Evolutionary conservation across 2,888 invertebrate genomes (phyloP).

Genomic region (Tricholauxania praeusta): DNA sequence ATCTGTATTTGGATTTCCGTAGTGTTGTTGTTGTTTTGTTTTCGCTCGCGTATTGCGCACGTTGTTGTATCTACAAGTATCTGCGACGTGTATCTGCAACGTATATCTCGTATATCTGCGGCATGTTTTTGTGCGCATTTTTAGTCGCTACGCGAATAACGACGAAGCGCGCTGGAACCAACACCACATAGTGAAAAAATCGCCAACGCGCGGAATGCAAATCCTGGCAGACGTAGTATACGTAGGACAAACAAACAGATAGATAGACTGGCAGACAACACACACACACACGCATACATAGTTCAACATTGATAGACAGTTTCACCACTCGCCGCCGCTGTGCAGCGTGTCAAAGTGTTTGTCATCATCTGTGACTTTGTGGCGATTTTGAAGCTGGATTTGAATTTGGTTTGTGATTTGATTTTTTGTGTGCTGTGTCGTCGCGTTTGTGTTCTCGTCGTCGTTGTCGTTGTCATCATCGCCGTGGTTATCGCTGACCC

Average conservation of each 20-base stretch:
- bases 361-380: slow-evolving; percentile 15
- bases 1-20: neutral
- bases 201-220: neutral
- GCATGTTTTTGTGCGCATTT: slow-evolving; percentile 21
- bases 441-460: slow-evolving; percentile 4
- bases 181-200: slow-evolving; percentile 7
- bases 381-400: slow-evolving; percentile 23
- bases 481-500: slow-evolving; percentile 16
- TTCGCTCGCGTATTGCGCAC: slow-evolving; percentile 20
- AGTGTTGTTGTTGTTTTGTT: neutral
- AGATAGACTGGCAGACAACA: slow-evolving; percentile 15
- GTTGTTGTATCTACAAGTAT: slow-evolving; percentile 42
- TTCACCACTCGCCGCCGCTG: slow-evolving; percentile 1
- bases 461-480: slow-evolving; percentile 3
- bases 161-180: slow-evolving; percentile 9
- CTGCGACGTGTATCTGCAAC: slow-evolving; percentile 50
- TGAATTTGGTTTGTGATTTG: slow-evolving; percentile 17
- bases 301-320: slow-evolving; percentile 26
- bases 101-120: slow-evolving; percentile 34
- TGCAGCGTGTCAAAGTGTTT: slow-evolving; percentile 26
- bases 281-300: slow-evolving; percentile 26
- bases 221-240: neutral
- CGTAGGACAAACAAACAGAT: slow-evolving; percentile 22
- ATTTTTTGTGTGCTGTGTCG: slow-evolving; percentile 19
- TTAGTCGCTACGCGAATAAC: slow-evolving; percentile 19